These are phyloP conservation scores for Drosophila sturtevanti DNA, from an alignment of 1,140 invertebrate species.

Conservation along the genomic window DNA sequence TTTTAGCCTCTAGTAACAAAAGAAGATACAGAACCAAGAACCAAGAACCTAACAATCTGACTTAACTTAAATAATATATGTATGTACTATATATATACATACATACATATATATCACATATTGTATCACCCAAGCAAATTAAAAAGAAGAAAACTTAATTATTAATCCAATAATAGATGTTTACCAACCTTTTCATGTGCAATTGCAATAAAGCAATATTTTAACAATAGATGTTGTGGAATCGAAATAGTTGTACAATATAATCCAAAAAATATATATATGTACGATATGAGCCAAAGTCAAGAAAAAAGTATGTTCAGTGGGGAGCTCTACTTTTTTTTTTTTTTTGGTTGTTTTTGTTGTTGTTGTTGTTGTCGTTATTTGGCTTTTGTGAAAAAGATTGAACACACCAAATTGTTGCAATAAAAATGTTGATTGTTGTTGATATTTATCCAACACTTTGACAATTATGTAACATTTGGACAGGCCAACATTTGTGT, in stretches of 20 bases:
- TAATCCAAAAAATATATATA: conserved; percentile 80
- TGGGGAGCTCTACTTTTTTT: conserved; percentile 33
- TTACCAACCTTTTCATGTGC: conserved; percentile 59
- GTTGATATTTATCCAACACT: conserved; percentile 67
- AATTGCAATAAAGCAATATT: conserved; percentile 43
- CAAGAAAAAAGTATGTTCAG: conserved; percentile 42
- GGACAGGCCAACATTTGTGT: conserved; percentile 59
- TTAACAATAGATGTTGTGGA: conserved; percentile 15
- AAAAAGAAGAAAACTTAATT: background rate
- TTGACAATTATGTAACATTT: conserved; percentile 77
- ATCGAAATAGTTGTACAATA: conserved; percentile 50
- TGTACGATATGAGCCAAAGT: conserved; percentile 35
- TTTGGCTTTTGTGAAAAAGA: conserved; percentile 59
- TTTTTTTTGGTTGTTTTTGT: conserved; percentile 9
- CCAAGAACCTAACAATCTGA: no score
- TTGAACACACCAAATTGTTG: conserved; percentile 74
- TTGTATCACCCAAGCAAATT: background rate
- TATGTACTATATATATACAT: no score
- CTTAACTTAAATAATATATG: no score
- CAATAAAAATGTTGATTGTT: conserved; percentile 74
- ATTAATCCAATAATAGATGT: background rate
- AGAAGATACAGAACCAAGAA: no score
- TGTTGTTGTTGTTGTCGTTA: conserved; percentile 17
- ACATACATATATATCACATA: background rate
- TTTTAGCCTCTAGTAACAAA: no score